Base-by-base conservation (phyloP, 2,797 vertebrate genomes). In the Acropternis orthonyx region DNA sequence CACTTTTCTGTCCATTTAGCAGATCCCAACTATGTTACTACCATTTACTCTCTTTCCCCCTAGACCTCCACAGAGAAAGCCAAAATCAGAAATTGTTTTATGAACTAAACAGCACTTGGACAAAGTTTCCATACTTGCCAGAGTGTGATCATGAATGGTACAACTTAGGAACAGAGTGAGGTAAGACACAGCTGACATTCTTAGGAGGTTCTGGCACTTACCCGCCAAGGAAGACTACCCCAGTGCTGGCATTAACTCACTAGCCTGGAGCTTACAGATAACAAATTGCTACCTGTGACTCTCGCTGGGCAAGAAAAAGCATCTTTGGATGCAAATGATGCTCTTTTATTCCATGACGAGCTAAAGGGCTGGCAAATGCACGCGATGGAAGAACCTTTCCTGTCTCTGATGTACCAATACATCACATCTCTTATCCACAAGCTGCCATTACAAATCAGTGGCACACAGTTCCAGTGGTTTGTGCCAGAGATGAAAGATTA, bases 61-160 rank as follows among this genome's bases (percentile, higher is more conserved):
- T 34, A 69, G 69, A 43, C 15, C 41, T 69, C 72, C 39, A n/a
- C 24, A 10, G 28, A 28, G 20, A 5, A 54, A 48, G 15, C 26
- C 67, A 71, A 67, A 43, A 48, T 12, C 58, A 92, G 62, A 32
- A 77, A 8, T 6, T 2, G 6, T 10, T 78, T 19, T 12, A 44
- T 13, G 43, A 68, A 34, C 10, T 14, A 0, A 61, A 14, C 27
- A 85, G 66, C 62, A 54, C 46, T 32, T 41, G 48, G 58, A 43
- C 41, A 65, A 1, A 7, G 18, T 54, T 48, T 39, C 66, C 67
- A 41, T 3, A 24, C 26, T 67, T 23, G 14, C 10, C 24, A 28
- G 21, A 69, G 44, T 0, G 4, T 1, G 52, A 51, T 7, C 16
- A 9, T 0, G 16, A 36, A 10, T 1, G 36, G 56, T 26, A 11